Evolutionary conservation across 2,888 invertebrate species (phyloP).

Genomic region (Alcis repandata): DNA sequence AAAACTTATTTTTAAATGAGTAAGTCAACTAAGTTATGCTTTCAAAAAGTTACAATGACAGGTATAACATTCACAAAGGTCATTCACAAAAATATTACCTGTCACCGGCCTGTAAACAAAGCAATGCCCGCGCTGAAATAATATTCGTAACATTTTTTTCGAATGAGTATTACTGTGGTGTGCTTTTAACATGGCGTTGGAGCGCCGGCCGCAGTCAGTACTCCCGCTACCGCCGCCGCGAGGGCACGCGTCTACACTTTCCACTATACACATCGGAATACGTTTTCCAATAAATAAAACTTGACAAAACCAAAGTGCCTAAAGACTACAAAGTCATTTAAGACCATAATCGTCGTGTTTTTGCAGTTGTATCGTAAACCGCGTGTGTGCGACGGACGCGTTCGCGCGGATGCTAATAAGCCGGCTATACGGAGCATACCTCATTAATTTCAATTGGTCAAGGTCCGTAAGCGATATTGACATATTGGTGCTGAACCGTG

Average conservation of each 20-base stretch:
- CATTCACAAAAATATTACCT: slow-evolving; percentile 30
- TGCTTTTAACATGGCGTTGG: slow-evolving; percentile 79
- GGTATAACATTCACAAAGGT: slow-evolving; percentile 30
- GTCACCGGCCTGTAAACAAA: slow-evolving; percentile 30
- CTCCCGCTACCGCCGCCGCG: slow-evolving; percentile 72
- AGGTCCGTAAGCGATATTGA: slow-evolving; percentile 68
- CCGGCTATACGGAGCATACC: slow-evolving; percentile 67
- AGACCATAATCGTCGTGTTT: slow-evolving; percentile 50
- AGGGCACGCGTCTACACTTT: slow-evolving; percentile 68
- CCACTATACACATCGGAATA: slow-evolving; percentile 52
- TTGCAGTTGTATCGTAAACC: slow-evolving; percentile 54
- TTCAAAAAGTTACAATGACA: slow-evolving; percentile 7
- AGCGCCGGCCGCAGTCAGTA: slow-evolving; percentile 70
- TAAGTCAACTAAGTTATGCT: neutral
- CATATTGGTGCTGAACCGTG: slow-evolving; percentile 65
- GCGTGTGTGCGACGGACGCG: slow-evolving; percentile 67
- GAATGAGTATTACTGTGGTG: slow-evolving; percentile 67
- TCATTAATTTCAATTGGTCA: slow-evolving; percentile 72
- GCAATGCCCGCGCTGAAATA: slow-evolving; percentile 65
- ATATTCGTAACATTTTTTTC: slow-evolving; percentile 64
- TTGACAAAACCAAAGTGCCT: slow-evolving; percentile 51
- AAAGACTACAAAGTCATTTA: slow-evolving; percentile 45
- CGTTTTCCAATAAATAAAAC: slow-evolving; percentile 52
- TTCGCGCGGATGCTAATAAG: slow-evolving; percentile 67
- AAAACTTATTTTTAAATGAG: too few relatives aligned